phyloP scores from a whole-genome alignment of 2,113 vertebrate genomes.

The Equus quagga region DNA sequence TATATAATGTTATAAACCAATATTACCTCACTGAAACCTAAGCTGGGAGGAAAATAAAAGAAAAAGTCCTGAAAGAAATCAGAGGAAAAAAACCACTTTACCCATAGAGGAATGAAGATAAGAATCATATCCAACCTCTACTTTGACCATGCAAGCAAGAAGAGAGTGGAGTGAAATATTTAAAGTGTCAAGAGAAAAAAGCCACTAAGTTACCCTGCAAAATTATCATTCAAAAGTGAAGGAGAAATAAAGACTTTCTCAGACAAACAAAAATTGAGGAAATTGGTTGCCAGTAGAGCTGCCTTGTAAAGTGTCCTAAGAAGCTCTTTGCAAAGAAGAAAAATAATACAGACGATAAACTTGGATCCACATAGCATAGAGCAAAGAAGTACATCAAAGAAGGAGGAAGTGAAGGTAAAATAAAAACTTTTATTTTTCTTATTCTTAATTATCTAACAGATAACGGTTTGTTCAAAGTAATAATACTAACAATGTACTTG shows the following conservation, averaged over 20 bases:
- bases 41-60: background rate
- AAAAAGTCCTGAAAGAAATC: background rate
- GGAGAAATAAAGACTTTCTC: background rate
- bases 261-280: background rate
- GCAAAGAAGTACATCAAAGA: background rate
- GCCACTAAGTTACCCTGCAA: background rate
- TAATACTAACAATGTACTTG: background rate
- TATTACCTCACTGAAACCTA: too few relatives aligned
- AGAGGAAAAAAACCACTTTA: background rate
- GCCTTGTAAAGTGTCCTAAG: background rate
- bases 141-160: background rate
- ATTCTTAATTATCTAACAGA: background rate
- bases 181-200: background rate
- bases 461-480: background rate
- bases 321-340: background rate
- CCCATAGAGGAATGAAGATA: background rate
- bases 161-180: background rate
- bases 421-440: background rate
- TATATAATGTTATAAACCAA: too few relatives aligned
- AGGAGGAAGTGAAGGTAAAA: background rate
- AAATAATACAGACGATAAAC: background rate
- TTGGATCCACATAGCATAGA: background rate
- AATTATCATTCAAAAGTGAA: background rate
- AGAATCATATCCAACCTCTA: background rate
- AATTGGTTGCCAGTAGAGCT: background rate